A percentile compares a stretch with the other conserved stretches of the same genome.
These are phyloP conservation scores for Cataglyphis albicans DNA, from an alignment of 2,888 invertebrate species.

Conservation along the genomic window DNA sequence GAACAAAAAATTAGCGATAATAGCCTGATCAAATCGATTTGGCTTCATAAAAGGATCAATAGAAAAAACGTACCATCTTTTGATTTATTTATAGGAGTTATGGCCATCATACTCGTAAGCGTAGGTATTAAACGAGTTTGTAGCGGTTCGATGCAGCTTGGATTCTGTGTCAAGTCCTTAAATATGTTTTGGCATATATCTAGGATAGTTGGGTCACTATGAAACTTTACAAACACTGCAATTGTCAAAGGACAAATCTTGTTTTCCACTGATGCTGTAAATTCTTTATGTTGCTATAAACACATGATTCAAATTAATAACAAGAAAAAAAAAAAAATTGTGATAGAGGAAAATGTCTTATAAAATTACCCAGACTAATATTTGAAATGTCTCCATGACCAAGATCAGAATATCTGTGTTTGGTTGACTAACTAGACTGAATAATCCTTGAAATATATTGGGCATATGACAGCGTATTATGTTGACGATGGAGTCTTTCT, in stretches of 20 bases:
- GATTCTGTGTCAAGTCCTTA: slow-evolving; percentile 88
- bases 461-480: slow-evolving; percentile 81
- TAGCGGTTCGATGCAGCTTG: slow-evolving; percentile 87
- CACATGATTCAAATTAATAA: slow-evolving; percentile 36
- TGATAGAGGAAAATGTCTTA: neutral
- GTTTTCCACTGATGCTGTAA: slow-evolving; percentile 88
- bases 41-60: neutral
- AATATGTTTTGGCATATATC: slow-evolving; percentile 89
- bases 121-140: slow-evolving; percentile 90
- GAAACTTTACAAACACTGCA: slow-evolving; percentile 90
- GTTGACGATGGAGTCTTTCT: slow-evolving; percentile 73
- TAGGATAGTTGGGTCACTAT: slow-evolving; percentile 89
- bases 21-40: neutral
- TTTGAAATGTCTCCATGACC: slow-evolving; percentile 82
- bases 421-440: slow-evolving; percentile 80
- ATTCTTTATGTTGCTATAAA: slow-evolving; percentile 88
- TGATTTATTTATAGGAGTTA: slow-evolving; percentile 78
- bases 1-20: neutral
- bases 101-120: slow-evolving; percentile 88
- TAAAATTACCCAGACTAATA: slow-evolving; percentile 79
- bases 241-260: slow-evolving; percentile 90
- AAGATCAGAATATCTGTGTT: slow-evolving; percentile 81
- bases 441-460: slow-evolving; percentile 82
- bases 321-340: slow-evolving; percentile 18
- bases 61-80: slow-evolving; percentile 77